These are phyloP conservation scores for Colius striatus DNA, from an alignment of 2,113 vertebrate genomes.

Conservation along the genomic window DNA sequence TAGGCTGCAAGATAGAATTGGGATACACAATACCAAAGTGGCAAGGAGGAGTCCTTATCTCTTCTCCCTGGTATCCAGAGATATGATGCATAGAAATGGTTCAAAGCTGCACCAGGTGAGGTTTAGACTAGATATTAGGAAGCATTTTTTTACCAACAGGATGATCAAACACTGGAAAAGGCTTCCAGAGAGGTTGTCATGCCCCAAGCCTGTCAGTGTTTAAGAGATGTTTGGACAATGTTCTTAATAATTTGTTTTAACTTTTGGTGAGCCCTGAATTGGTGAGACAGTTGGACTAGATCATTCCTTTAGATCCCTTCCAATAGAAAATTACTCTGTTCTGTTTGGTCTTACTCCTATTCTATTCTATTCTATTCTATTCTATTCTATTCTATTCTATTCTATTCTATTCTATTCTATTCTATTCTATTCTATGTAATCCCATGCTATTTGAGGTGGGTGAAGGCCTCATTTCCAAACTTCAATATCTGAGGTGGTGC, in stretches of 20 bases:
- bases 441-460: neutral
- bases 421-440: neutral
- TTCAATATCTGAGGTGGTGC: neutral
- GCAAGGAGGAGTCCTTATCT: neutral
- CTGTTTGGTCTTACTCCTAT: too few relatives aligned
- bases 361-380: too few relatives aligned
- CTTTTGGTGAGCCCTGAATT: neutral
- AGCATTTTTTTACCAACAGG: neutral
- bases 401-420: neutral
- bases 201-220: neutral
- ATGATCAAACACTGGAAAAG: neutral
- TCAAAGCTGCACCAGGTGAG: neutral
- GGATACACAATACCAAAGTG: neutral
- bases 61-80: neutral
- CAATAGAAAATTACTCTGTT: neutral
- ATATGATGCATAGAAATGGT: rapidly evolving
- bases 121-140: neutral
- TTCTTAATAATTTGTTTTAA: too few relatives aligned
- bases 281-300: neutral
- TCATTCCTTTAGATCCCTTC: neutral
- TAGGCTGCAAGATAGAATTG: neutral
- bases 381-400: too few relatives aligned
- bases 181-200: too few relatives aligned
- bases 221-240: neutral
- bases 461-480: neutral